Evolutionary conservation across 2,888 invertebrate species (phyloP).

Genomic region (Rhagonycha lutea): DNA sequence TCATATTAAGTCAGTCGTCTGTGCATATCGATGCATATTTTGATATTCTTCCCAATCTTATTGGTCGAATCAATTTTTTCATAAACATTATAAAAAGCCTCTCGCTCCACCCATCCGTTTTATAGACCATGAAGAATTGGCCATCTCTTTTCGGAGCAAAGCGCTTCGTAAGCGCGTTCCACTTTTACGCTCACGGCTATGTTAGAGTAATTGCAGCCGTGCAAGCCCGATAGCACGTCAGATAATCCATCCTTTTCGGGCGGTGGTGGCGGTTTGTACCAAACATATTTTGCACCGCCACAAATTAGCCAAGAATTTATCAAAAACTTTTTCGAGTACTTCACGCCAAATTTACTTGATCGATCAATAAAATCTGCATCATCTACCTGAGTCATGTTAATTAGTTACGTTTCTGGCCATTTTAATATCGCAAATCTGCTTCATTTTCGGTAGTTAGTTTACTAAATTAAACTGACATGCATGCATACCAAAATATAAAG

Average conservation of each 20-base stretch:
- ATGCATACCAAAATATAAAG: background rate
- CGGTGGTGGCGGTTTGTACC: constrained; percentile 40
- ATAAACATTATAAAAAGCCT: constrained; percentile 43
- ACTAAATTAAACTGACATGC: constrained; percentile 21
- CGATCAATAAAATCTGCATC: constrained; percentile 27
- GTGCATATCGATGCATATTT: constrained; percentile 49
- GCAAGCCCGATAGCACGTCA: constrained; percentile 47
- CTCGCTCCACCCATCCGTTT: constrained; percentile 43
- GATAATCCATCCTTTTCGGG: constrained; percentile 46
- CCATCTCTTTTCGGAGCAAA: constrained; percentile 31
- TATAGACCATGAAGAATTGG: constrained; percentile 43
- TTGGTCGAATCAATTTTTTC: constrained; percentile 46
- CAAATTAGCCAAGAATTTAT: constrained; percentile 37
- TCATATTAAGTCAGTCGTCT: constrained; percentile 36
- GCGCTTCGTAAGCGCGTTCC: constrained; percentile 29
- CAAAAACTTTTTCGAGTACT: constrained; percentile 18
- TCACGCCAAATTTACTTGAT: constrained; percentile 27
- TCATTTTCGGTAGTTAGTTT: constrained; percentile 22
- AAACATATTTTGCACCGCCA: constrained; percentile 35
- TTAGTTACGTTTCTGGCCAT: constrained; percentile 33
- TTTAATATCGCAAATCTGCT: constrained; percentile 26
- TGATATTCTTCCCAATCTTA: constrained; percentile 49
- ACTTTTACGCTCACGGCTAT: constrained; percentile 42
- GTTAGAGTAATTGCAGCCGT: constrained; percentile 51
- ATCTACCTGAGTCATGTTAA: constrained; percentile 32